Percentiles rank a stretch among this genome's conserved stretches.
Conservation (phyloP, 2,888 invertebrate genomes). For the Frankliniella fusca region DNA sequence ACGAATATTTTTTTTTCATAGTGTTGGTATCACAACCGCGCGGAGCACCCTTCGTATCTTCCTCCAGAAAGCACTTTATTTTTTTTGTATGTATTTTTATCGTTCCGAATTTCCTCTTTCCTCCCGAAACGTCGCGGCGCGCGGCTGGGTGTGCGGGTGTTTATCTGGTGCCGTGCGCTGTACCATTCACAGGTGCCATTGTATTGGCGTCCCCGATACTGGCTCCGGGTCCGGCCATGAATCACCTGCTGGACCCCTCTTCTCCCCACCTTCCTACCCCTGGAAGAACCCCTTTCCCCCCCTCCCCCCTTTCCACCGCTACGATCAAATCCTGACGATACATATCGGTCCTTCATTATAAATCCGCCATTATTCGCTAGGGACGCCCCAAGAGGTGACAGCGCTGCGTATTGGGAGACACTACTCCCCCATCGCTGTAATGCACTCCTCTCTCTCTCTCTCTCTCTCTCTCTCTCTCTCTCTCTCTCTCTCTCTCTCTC, state of each 20-base stretch:
- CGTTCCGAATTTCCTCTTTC: not conserved
- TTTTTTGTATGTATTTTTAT: too few relatives aligned
- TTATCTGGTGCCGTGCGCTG: slow-evolving; percentile 1
- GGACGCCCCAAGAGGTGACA: slow-evolving; percentile 11
- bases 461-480: too few relatives aligned
- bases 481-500: not conserved
- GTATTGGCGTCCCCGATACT: slow-evolving; percentile 12
- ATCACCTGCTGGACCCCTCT: not conserved
- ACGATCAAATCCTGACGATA: slow-evolving; percentile 6
- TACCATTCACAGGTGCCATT: slow-evolving; percentile 24
- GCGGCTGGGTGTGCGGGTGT: not conserved
- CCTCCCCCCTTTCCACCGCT: not conserved
- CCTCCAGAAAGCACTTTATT: too few relatives aligned
- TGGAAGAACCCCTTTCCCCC: not conserved
- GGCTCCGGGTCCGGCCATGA: not conserved
- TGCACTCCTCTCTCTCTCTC: not conserved
- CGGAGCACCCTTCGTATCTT: too few relatives aligned
- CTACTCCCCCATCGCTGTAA: not conserved
- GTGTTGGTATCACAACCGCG: too few relatives aligned
- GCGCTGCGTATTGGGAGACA: not conserved
- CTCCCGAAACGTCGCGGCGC: not conserved
- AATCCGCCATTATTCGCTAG: slow-evolving; percentile 6
- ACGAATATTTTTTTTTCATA: too few relatives aligned
- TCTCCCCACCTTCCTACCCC: not conserved
- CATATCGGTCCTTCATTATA: slow-evolving; percentile 20